phyloP scores from a whole-genome alignment of 2,888 invertebrate genomes.

The Hymenopus coronatus region DNA sequence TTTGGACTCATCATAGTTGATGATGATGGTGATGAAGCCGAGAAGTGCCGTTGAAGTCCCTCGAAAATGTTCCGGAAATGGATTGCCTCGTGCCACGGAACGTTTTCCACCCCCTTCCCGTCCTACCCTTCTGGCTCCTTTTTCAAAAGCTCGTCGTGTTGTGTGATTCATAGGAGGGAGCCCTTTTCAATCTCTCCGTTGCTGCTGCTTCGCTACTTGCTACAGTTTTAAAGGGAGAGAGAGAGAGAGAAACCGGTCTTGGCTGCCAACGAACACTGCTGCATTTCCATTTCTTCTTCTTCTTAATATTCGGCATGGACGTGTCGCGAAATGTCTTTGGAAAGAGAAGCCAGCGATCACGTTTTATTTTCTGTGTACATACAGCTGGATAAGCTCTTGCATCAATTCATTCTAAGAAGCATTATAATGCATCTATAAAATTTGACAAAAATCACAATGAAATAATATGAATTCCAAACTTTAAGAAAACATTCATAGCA shows the following conservation, averaged over 20 bases:
- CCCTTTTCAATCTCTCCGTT: neutral
- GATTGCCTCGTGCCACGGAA: constrained; percentile 15
- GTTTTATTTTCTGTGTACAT: neutral
- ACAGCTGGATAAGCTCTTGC: neutral
- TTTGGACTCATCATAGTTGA: constrained; percentile 20
- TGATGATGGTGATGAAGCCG: constrained; percentile 22
- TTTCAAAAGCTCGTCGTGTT: constrained; percentile 12
- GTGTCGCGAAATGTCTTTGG: neutral
- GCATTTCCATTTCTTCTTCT: neutral
- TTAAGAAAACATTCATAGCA: no score
- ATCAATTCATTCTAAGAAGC: no score
- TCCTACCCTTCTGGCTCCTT: neutral
- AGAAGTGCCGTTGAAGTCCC: constrained; percentile 21
- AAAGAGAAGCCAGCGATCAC: neutral
- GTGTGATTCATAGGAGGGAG: constrained; percentile 6
- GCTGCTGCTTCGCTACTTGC: neutral
- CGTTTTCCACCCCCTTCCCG: neutral
- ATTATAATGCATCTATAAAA: no score
- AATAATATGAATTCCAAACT: no score
- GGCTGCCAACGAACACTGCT: neutral
- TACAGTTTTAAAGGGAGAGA: constrained; percentile 2
- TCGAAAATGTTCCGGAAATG: constrained; percentile 22
- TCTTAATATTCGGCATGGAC: neutral
- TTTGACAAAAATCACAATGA: no score
- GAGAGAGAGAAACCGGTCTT: neutral